Percentiles rank a stretch among this genome's conserved stretches.
These are phyloP conservation scores for Tachina lurida DNA, from an alignment of 2,888 invertebrate species.

Conservation along the genomic window DNA sequence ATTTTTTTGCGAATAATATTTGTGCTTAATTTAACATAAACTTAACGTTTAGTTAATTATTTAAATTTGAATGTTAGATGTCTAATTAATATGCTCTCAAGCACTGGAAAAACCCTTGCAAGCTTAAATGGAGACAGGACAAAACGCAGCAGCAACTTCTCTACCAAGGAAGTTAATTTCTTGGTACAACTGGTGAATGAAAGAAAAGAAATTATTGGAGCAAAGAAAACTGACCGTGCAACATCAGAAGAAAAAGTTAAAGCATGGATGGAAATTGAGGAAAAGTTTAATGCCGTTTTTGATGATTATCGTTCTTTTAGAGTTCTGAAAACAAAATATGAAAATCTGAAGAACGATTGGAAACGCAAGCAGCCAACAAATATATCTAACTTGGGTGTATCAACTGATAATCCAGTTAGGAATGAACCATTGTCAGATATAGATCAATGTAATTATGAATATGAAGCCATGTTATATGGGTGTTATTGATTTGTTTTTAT, in stretches of 20 bases:
- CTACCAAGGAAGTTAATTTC: constrained; percentile 48
- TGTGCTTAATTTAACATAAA: background rate
- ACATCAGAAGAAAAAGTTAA: constrained; percentile 56
- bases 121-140: constrained; percentile 17
- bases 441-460: constrained; percentile 29
- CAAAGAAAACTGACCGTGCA: constrained; percentile 50
- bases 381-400: constrained; percentile 27
- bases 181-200: constrained; percentile 47
- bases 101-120: constrained; percentile 2
- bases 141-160: constrained; percentile 56
- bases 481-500: background rate
- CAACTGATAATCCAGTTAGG: constrained; percentile 6
- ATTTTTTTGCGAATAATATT: background rate
- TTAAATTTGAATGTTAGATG: constrained; percentile 25
- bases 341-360: constrained; percentile 48
- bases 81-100: constrained; percentile 10
- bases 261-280: constrained; percentile 60
- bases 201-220: constrained; percentile 46
- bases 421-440: constrained; percentile 42
- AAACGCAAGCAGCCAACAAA: constrained; percentile 36
- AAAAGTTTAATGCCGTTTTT: constrained; percentile 54
- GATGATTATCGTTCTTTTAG: constrained; percentile 50
- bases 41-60: constrained; percentile 51
- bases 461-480: no score
- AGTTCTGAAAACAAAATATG: constrained; percentile 60